phyloP scores from a whole-genome alignment of 2,888 invertebrate genomes.

The Aspidapion aeneum region DNA sequence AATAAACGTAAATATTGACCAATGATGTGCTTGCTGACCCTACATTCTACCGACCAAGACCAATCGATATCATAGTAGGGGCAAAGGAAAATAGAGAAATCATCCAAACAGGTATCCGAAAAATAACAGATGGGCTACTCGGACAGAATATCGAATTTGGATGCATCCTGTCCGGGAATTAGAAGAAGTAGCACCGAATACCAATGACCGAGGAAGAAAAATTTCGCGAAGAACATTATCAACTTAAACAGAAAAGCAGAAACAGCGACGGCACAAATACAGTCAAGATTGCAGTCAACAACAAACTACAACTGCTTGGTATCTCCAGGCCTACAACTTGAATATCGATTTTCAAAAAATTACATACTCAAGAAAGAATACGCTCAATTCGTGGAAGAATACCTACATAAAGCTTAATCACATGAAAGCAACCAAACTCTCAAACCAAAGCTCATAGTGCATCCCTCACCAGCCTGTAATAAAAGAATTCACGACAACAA shows the following conservation, averaged over 20 bases:
- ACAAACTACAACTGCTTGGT: not conserved
- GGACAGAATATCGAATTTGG: not conserved
- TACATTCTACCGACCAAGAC: not conserved
- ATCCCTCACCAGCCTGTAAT: not conserved
- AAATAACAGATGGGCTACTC: not conserved
- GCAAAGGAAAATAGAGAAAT: not conserved
- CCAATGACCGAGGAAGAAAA: not conserved
- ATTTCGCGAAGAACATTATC: not conserved
- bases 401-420: not conserved
- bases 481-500: no score
- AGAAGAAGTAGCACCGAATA: not conserved
- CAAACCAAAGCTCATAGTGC: not conserved
- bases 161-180: not conserved
- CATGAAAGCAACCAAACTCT: not conserved
- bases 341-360: not conserved
- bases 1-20: not conserved
- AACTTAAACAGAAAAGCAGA: not conserved
- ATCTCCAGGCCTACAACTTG: not conserved
- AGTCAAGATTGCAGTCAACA: not conserved
- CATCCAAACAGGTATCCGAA: not conserved
- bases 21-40: not conserved
- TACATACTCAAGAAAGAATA: not conserved
- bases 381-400: not conserved
- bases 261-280: not conserved
- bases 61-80: not conserved